Evolutionary conservation across 2,797 vertebrate species (phyloP).

Genomic region (Lacerta bilineata): DNA sequence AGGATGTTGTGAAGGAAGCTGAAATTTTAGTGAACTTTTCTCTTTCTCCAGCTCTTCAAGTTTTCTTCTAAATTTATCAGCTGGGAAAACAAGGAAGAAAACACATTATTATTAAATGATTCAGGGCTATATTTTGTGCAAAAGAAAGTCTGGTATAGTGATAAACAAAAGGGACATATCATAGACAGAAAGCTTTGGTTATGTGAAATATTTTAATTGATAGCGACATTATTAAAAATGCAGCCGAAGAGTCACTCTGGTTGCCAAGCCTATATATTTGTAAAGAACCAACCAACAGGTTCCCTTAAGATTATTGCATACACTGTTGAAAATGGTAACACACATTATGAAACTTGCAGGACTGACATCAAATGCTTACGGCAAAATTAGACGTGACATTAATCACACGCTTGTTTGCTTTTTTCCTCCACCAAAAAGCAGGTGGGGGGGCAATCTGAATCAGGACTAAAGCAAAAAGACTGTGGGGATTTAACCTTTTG

Average conservation of each 20-base stretch:
- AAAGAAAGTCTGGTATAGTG: background rate
- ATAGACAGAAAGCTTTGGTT: background rate
- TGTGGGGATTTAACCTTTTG: background rate
- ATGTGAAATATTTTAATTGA: slow-evolving; percentile 6
- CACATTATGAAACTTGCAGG: background rate
- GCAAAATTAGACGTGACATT: background rate
- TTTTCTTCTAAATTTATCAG: slow-evolving; percentile 85
- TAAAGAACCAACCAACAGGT: background rate
- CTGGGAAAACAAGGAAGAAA: slow-evolving; percentile 71
- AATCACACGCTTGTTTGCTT: background rate
- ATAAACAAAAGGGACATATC: slow-evolving; percentile 13
- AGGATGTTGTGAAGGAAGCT: slow-evolving; percentile 88
- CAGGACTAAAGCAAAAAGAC: background rate
- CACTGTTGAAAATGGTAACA: slow-evolving; percentile 14
- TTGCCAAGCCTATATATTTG: slow-evolving; percentile 16
- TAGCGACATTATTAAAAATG: slow-evolving; percentile 27
- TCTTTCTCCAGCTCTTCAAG: slow-evolving; percentile 88
- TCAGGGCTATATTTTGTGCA: background rate
- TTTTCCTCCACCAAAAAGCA: background rate
- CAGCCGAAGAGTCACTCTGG: slow-evolving; percentile 23
- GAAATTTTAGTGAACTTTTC: slow-evolving; percentile 80
- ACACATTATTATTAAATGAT: slow-evolving; percentile 6
- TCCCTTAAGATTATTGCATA: background rate
- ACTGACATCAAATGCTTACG: background rate
- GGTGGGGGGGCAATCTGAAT: background rate